Conservation (phyloP, 2,113 vertebrate genomes). For the Cinclus mexicanus region DNA sequence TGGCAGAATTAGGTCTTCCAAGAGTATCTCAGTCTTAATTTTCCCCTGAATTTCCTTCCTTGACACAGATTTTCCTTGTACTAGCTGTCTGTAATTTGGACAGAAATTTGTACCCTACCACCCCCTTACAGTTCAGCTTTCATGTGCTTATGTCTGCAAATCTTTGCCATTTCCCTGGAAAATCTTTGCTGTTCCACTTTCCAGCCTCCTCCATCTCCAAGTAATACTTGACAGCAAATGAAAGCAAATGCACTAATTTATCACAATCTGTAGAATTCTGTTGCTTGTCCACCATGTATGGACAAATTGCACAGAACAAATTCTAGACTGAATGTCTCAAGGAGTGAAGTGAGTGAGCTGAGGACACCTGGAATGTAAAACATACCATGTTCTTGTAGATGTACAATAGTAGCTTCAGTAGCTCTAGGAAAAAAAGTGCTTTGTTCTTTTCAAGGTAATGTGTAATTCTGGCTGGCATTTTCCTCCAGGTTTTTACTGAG, state of each 20-base stretch:
- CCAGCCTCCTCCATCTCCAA: background rate
- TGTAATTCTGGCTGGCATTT: slow-evolving; percentile 25
- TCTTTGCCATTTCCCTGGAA: background rate
- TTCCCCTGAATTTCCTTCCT: background rate
- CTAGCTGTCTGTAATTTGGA: background rate
- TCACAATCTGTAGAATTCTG: background rate
- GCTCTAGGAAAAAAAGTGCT: background rate
- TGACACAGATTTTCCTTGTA: background rate
- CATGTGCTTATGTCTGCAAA: background rate
- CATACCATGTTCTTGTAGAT: background rate
- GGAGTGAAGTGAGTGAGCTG: background rate
- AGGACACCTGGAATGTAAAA: background rate
- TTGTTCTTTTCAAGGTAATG: background rate
- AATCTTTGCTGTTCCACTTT: background rate
- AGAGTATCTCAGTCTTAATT: background rate
- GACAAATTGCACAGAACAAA: background rate
- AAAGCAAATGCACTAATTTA: background rate
- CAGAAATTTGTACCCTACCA: background rate
- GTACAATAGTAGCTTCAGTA: background rate
- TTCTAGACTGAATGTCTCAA: background rate
- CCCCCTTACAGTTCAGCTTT: background rate
- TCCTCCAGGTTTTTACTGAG: background rate
- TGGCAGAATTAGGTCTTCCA: background rate
- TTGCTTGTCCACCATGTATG: background rate
- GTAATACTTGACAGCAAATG: background rate